Conservation (phyloP, 2,797 vertebrate genomes). For the Cirrhinus molitorella region DNA sequence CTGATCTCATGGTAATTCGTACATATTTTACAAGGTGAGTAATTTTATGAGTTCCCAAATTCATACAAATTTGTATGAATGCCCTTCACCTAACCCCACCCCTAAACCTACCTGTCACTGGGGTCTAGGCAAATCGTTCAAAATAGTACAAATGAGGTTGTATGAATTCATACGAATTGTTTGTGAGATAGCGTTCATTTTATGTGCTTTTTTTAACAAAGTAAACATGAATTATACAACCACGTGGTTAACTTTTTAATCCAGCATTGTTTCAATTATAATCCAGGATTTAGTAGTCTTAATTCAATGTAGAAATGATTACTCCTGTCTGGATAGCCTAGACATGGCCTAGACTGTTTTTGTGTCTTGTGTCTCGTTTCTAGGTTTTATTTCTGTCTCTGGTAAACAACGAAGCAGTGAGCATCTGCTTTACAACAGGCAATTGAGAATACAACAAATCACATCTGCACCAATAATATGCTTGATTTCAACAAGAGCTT, state of each 20-base stretch:
- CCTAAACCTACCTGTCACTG: no score
- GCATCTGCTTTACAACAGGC: constrained; percentile 12
- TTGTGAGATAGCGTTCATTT: no score
- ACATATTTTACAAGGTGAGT: no score
- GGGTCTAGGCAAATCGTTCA: no score
- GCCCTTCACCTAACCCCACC: no score
- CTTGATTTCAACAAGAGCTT: neutral
- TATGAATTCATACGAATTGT: no score
- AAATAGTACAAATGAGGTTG: no score
- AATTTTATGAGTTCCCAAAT: no score
- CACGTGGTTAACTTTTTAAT: constrained; percentile 34
- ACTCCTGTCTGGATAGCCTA: constrained; percentile 22
- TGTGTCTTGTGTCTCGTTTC: constrained; percentile 8
- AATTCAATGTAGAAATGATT: constrained; percentile 48
- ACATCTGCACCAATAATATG: neutral
- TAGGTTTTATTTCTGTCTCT: neutral
- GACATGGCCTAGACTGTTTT: neutral
- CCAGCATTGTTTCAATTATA: constrained; percentile 37
- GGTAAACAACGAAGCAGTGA: neutral
- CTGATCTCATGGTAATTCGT: no score
- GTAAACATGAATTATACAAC: neutral
- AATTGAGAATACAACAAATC: neutral
- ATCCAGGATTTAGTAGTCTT: constrained; percentile 54
- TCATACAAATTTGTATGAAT: no score
- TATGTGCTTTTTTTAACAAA: neutral